Conservation (phyloP, 2,888 invertebrate species). For the Osmoderma eremita region DNA sequence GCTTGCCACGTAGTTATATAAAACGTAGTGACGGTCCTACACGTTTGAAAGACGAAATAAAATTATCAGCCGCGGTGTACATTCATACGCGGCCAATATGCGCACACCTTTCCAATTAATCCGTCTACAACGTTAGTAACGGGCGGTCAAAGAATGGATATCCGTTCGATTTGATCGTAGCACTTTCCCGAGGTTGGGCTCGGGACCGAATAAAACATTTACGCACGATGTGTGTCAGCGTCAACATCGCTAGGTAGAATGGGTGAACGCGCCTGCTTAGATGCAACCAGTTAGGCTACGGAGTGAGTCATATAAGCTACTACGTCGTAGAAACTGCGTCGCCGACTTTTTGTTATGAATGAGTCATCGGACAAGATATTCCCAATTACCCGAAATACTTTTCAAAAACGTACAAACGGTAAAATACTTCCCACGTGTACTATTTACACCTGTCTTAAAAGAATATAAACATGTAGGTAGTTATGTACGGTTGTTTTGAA, state of each 20-base stretch:
- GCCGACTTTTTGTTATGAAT: constrained; percentile 1
- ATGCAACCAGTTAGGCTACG: constrained; percentile 25
- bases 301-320: constrained; percentile 30
- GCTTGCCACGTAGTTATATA: constrained; percentile 26
- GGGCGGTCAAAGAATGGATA: not conserved
- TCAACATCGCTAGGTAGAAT: not conserved
- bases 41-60: constrained; percentile 7
- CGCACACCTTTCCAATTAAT: not conserved
- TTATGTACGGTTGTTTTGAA: too few relatives aligned
- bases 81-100: not conserved
- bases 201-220: constrained; percentile 23
- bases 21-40: not conserved
- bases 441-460: too few relatives aligned
- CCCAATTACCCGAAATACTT: constrained; percentile 5
- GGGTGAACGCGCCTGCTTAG: constrained; percentile 25
- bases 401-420: too few relatives aligned
- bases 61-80: not conserved
- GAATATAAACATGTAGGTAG: too few relatives aligned
- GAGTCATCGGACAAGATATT: constrained; percentile 13
- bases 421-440: too few relatives aligned
- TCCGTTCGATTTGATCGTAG: constrained; percentile 16
- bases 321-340: constrained; percentile 6
- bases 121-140: not conserved
- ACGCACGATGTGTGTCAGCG: not conserved
- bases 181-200: constrained; percentile 37